These are phyloP conservation scores for Mythimna ferrago DNA, from an alignment of 2,888 invertebrate species.

Conservation along the genomic window DNA sequence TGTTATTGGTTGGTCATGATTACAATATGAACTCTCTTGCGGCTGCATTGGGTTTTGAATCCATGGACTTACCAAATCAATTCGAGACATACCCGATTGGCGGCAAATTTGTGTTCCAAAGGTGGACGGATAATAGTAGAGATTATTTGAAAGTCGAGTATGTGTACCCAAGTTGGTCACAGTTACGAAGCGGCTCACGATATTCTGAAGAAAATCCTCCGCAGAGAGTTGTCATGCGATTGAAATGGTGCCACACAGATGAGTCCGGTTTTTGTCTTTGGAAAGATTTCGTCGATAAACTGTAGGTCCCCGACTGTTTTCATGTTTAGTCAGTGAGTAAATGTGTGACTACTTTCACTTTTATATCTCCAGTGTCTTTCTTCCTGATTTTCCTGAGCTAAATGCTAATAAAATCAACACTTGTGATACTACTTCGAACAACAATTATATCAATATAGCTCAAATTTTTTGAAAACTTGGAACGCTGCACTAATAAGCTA, in stretches of 20 bases:
- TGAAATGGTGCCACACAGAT: slow-evolving; percentile 49
- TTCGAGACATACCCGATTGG: slow-evolving; percentile 54
- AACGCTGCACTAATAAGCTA: too few species aligned
- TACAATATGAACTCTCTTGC: slow-evolving; percentile 45
- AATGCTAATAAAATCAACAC: too few species aligned
- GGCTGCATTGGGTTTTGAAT: slow-evolving; percentile 38
- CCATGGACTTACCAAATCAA: slow-evolving; percentile 46
- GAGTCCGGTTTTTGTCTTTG: slow-evolving; percentile 50
- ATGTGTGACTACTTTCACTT: too few species aligned
- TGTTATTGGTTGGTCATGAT: slow-evolving; percentile 58
- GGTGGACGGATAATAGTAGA: slow-evolving; percentile 47
- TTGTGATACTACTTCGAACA: too few species aligned
- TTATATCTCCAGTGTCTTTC: too few species aligned
- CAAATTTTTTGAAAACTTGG: too few species aligned
- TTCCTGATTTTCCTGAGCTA: too few species aligned
- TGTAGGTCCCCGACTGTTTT: slow-evolving; percentile 7
- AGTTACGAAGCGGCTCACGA: slow-evolving; percentile 42
- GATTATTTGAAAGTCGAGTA: slow-evolving; percentile 61
- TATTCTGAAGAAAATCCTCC: slow-evolving; percentile 43
- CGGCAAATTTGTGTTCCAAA: slow-evolving; percentile 59
- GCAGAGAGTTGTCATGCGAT: slow-evolving; percentile 43
- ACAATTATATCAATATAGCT: too few species aligned
- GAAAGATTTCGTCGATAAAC: slow-evolving; percentile 50
- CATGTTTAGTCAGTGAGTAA: too few species aligned
- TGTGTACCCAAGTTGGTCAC: slow-evolving; percentile 51